phyloP scores from a whole-genome alignment of 64 coral and sea anemone species.

The Trachythela sp. region DNA sequence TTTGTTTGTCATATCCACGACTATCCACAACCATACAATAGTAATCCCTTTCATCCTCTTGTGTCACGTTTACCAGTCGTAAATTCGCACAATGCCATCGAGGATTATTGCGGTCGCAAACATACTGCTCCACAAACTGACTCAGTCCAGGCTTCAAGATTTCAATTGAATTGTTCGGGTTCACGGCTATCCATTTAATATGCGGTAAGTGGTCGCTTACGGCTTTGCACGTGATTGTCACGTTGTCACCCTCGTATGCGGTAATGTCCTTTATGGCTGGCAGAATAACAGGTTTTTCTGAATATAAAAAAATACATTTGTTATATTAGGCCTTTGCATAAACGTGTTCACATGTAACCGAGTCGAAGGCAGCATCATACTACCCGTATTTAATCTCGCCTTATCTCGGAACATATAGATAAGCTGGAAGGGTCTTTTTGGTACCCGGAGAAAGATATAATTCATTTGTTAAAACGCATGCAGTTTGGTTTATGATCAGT shows the following conservation, averaged over 20 bases:
- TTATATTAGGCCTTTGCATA: no score
- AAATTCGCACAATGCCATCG: conserved; percentile 67
- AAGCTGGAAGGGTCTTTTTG: no score
- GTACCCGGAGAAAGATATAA: no score
- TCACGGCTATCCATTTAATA: conserved; percentile 83
- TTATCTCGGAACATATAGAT: no score
- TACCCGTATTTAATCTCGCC: no score
- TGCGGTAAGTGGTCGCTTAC: conserved; percentile 84
- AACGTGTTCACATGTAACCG: no score
- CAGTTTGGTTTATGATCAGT: no score
- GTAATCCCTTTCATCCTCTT: conserved; percentile 72
- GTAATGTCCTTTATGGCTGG: conserved; percentile 59
- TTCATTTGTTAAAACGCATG: no score
- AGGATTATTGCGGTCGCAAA: background rate
- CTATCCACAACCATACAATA: conserved; percentile 80
- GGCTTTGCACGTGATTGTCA: conserved; percentile 56
- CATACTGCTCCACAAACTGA: conserved; percentile 23
- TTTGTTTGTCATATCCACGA: conserved; percentile 46
- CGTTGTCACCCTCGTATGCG: conserved; percentile 61
- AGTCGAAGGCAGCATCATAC: no score
- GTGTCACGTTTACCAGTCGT: conserved; percentile 63
- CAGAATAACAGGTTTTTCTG: conserved; percentile 56
- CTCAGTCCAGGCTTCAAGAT: conserved; percentile 50
- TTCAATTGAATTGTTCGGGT: conserved; percentile 48
- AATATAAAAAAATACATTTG: background rate